Conservation (phyloP, 2,797 vertebrate species). For the Chanos chanos region DNA sequence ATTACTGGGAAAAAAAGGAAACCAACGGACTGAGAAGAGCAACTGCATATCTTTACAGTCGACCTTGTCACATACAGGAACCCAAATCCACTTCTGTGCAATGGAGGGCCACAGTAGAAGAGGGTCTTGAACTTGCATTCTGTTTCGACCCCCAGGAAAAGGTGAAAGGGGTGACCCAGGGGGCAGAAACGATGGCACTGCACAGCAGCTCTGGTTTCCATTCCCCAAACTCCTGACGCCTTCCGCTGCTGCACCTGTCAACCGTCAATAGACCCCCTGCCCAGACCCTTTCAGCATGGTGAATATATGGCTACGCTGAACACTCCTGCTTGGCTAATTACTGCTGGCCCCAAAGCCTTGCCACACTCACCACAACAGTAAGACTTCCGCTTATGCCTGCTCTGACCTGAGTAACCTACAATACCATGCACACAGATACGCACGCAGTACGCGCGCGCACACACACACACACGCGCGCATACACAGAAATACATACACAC, state of each 20-base stretch:
- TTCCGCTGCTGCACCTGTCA: constrained; percentile 83
- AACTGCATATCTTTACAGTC: too few relatives aligned
- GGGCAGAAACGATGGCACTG: constrained; percentile 53
- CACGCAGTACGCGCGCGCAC: not conserved
- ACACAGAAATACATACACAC: constrained; percentile 7
- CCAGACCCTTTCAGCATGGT: constrained; percentile 84
- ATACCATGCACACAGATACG: constrained; percentile 6
- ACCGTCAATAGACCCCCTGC: constrained; percentile 83
- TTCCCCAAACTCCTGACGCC: constrained; percentile 66
- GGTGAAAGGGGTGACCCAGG: constrained; percentile 56
- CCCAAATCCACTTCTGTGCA: constrained; percentile 24
- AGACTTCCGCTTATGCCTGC: constrained; percentile 18
- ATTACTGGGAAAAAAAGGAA: too few relatives aligned
- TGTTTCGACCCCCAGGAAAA: constrained; percentile 60
- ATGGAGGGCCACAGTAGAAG: constrained; percentile 45
- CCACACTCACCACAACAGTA: constrained; percentile 46
- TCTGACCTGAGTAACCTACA: constrained; percentile 16
- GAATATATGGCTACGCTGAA: constrained; percentile 83
- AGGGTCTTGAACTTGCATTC: constrained; percentile 57
- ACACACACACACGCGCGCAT: constrained; percentile 12
- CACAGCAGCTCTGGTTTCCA: constrained; percentile 71
- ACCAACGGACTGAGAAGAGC: too few relatives aligned
- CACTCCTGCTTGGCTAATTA: constrained; percentile 78
- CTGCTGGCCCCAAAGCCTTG: constrained; percentile 53
- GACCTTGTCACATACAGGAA: constrained; percentile 33